A percentile compares a stretch with the other conserved stretches of the same genome.
These are phyloP conservation scores for Trissonchulus sp. DNA, from an alignment of 2,888 invertebrate genomes.

Conservation along the genomic window DNA sequence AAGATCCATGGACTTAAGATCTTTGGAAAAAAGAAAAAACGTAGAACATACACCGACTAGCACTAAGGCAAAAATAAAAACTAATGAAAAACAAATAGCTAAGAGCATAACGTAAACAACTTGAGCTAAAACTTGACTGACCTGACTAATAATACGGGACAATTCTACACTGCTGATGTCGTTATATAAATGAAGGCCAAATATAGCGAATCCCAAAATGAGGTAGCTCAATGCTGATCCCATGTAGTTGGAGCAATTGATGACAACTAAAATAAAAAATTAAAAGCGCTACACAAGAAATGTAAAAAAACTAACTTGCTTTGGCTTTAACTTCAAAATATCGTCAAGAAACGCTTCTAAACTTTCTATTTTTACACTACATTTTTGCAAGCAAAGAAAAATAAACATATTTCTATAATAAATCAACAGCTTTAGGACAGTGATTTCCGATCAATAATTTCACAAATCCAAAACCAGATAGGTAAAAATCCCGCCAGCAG, in stretches of 20 bases:
- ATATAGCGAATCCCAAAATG: conserved; percentile 59
- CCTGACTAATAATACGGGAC: conserved; percentile 58
- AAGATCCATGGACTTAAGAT: too few species aligned
- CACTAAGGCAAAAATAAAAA: conserved; percentile 60
- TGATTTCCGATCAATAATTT: too few species aligned
- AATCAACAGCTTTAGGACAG: too few species aligned
- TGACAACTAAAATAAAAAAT: conserved; percentile 34
- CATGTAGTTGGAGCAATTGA: conserved; percentile 56
- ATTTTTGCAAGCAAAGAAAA: too few species aligned
- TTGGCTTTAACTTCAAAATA: not conserved
- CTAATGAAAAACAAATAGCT: too few species aligned
- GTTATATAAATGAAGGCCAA: conserved; percentile 55
- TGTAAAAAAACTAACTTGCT: too few species aligned
- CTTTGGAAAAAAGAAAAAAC: too few species aligned
- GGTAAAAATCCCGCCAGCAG: too few species aligned
- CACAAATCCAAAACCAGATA: too few species aligned
- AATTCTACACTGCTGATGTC: conserved; percentile 55
- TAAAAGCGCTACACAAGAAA: not conserved
- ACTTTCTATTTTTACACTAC: not conserved
- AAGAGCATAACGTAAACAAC: too few species aligned
- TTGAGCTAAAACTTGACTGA: too few species aligned
- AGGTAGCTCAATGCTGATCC: conserved; percentile 61
- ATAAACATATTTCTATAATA: too few species aligned
- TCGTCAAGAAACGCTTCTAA: not conserved
- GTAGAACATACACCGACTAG: conserved; percentile 61